Percentiles rank a stretch among this genome's conserved stretches.
Evolutionary conservation across 2,888 invertebrate species (phyloP).

Genomic region (Napeogenes sylphis): DNA sequence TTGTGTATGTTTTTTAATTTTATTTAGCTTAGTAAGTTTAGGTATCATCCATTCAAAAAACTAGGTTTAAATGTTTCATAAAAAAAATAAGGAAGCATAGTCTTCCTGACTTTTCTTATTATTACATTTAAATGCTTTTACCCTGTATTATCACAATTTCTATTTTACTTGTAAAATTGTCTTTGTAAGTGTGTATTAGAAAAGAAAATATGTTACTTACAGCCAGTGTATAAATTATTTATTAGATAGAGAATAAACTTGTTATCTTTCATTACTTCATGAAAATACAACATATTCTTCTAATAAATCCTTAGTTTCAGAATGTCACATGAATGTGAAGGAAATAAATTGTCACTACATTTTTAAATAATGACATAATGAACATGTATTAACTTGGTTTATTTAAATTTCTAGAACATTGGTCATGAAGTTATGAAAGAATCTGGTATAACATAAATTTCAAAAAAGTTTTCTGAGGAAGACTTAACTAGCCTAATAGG

Average conservation of each 20-base stretch:
- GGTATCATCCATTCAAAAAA: neutral
- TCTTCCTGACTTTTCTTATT: neutral
- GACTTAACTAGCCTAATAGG: neutral
- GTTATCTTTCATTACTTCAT: slow-evolving; percentile 8
- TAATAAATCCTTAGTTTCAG: too few species aligned
- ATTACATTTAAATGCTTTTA: neutral
- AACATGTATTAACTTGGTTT: too few species aligned
- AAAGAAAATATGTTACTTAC: neutral
- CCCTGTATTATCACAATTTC: neutral
- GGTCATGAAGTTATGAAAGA: neutral
- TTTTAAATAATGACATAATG: too few species aligned
- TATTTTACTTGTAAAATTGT: neutral
- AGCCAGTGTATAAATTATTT: neutral
- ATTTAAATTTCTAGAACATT: too few species aligned
- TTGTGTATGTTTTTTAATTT: slow-evolving; percentile 11
- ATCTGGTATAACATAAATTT: neutral
- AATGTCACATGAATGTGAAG: too few species aligned
- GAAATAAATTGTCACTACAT: too few species aligned
- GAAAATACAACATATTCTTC: neutral
- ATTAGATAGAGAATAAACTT: neutral
- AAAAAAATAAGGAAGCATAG: neutral
- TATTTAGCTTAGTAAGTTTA: slow-evolving; percentile 5
- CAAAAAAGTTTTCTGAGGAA: neutral
- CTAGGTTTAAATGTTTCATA: neutral
- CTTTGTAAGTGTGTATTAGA: neutral